Evolutionary conservation across 2,113 vertebrate genomes (phyloP).

Genomic region (Istiophorus platypterus): DNA sequence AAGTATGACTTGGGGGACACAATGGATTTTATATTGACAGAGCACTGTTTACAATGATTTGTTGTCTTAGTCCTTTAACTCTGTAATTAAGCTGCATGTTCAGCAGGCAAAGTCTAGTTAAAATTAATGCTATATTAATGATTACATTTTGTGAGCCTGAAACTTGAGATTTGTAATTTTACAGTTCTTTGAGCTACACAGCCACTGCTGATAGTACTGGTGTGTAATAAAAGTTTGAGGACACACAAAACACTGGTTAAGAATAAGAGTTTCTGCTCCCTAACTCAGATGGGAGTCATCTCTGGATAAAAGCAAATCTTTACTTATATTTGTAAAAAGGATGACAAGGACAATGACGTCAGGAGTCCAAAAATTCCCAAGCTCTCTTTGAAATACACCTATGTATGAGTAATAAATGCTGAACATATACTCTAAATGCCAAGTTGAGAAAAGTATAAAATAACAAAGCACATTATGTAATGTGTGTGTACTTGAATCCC

Average conservation of each 20-base stretch:
- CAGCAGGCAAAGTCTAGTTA: background rate
- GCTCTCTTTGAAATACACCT: background rate
- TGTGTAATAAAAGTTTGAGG: background rate
- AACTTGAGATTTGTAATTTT: slow-evolving; percentile 25
- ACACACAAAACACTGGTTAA: background rate
- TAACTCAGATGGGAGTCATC: background rate
- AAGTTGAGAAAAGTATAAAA: too few species aligned
- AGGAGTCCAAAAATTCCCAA: too few species aligned
- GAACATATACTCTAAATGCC: too few species aligned
- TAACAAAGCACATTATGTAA: too few species aligned
- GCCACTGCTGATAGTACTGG: background rate
- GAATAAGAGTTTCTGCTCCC: slow-evolving; percentile 6
- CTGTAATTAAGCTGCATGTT: slow-evolving; percentile 30
- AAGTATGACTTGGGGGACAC: background rate
- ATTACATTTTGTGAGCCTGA: slow-evolving; percentile 11
- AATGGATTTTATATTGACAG: background rate
- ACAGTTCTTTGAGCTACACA: slow-evolving; percentile 13
- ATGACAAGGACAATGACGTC: background rate
- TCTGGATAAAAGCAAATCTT: slow-evolving; percentile 4
- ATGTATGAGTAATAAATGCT: too few species aligned
- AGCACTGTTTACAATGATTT: background rate
- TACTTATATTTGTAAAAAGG: background rate
- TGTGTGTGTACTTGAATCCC: too few species aligned
- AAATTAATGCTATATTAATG: slow-evolving; percentile 29
- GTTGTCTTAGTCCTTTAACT: slow-evolving; percentile 12